A percentile compares a stretch with the other conserved stretches of the same genome.
These are phyloP conservation scores for Intellagama lesueurii DNA, from an alignment of 2,797 vertebrate species.

Conservation along the genomic window DNA sequence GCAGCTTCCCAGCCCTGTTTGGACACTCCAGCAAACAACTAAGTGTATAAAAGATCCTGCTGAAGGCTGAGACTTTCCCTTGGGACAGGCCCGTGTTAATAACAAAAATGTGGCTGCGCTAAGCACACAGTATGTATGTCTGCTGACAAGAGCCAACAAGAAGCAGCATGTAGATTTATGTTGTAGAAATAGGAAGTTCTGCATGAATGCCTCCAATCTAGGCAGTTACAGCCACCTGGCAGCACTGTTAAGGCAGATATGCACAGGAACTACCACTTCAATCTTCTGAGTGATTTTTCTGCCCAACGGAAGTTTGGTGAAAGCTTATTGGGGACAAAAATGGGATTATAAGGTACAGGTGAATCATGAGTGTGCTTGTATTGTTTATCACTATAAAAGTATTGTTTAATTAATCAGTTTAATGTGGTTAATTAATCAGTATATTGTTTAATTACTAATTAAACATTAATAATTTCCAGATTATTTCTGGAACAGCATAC, in stretches of 20 bases:
- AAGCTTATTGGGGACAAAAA: neutral
- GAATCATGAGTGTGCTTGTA: neutral
- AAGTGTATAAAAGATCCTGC: neutral
- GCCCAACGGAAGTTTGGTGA: neutral
- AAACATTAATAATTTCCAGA: too few relatives aligned
- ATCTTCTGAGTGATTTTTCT: neutral
- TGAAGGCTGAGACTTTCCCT: neutral
- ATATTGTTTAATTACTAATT: too few relatives aligned
- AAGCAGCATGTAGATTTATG: neutral
- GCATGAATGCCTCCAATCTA: conserved; percentile 1
- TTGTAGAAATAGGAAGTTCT: neutral
- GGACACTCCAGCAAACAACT: neutral
- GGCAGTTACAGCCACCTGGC: neutral
- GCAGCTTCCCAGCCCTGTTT: neutral
- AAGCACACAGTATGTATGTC: neutral
- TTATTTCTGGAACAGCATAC: too few relatives aligned
- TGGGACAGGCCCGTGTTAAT: neutral
- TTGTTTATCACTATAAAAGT: neutral
- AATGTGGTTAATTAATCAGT: too few relatives aligned
- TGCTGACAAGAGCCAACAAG: conserved; percentile 3
- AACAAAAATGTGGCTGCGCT: neutral
- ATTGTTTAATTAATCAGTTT: neutral
- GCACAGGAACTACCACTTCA: neutral
- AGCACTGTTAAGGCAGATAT: neutral
- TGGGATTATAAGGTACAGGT: neutral